Conservation (phyloP, 92 coral and sea anemone species). For the Porites evermanni region DNA sequence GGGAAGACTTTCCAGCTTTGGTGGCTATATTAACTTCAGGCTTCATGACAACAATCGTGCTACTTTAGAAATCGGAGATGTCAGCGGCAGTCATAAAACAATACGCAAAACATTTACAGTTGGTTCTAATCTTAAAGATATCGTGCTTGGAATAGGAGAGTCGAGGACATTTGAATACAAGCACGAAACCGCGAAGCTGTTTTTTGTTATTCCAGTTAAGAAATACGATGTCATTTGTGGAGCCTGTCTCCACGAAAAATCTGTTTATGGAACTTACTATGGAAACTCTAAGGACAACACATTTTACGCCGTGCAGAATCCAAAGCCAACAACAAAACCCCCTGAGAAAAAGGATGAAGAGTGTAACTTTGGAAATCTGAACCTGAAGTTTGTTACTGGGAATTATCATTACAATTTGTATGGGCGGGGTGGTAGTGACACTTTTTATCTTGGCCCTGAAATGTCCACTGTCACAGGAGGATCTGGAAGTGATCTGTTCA, state of each 20-base stretch:
- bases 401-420: constrained; percentile 66
- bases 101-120: constrained; percentile 34
- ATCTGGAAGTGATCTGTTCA: constrained; percentile 45
- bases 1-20: constrained; percentile 49
- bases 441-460: constrained; percentile 66
- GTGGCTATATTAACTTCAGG: constrained; percentile 46
- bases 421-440: constrained; percentile 70
- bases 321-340: constrained; percentile 11
- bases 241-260: neutral
- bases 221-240: constrained; percentile 42
- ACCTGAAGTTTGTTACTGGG: constrained; percentile 42
- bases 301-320: constrained; percentile 25
- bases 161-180: constrained; percentile 39
- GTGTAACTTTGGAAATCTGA: constrained; percentile 8
- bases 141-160: constrained; percentile 51
- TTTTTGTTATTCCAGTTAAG: constrained; percentile 59
- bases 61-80: constrained; percentile 42
- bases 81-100: constrained; percentile 18
- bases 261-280: constrained; percentile 20
- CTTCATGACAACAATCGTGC: constrained; percentile 29
- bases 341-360: neutral
- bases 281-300: constrained; percentile 22
- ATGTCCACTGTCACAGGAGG: constrained; percentile 61
- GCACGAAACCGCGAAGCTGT: constrained; percentile 53
- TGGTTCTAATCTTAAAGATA: constrained; percentile 3